phyloP scores from a whole-genome alignment of 2,113 vertebrate species.

The Thalassarche chlororhynchos region DNA sequence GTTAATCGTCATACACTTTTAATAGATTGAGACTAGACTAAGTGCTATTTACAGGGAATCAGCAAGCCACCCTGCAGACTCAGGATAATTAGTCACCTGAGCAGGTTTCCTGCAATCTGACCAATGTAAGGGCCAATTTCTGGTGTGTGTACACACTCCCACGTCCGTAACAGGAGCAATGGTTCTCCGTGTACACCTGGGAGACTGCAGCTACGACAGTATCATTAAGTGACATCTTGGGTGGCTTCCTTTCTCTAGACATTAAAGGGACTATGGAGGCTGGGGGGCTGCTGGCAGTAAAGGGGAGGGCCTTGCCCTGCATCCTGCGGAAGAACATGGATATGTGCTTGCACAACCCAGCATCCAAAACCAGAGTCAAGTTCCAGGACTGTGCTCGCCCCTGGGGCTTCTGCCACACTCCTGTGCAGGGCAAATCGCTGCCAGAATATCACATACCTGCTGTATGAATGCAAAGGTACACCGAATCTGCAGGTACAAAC shows the following conservation, averaged over 20 bases:
- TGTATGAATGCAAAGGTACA: neutral
- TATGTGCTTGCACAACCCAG: neutral
- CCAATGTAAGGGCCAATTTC: neutral
- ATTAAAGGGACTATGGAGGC: neutral
- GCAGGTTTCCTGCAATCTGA: neutral
- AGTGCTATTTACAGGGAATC: neutral
- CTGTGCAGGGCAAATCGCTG: neutral
- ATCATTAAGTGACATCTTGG: neutral
- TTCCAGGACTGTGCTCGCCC: neutral
- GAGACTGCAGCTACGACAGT: neutral
- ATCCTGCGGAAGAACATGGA: neutral
- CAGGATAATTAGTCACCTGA: neutral
- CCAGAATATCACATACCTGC: neutral
- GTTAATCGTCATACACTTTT: neutral
- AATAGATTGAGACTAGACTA: neutral
- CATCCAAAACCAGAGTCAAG: neutral
- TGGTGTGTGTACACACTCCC: neutral
- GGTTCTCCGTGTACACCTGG: accelerated
- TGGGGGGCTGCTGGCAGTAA: neutral
- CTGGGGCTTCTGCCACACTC: neutral
- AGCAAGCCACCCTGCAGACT: neutral
- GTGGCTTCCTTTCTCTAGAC: neutral
- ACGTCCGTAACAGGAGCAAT: accelerated
- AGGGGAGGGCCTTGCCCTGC: neutral
- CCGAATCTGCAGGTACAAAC: neutral